Base-by-base conservation (phyloP, 2,888 invertebrate species). In the Catocala nupta region DNA sequence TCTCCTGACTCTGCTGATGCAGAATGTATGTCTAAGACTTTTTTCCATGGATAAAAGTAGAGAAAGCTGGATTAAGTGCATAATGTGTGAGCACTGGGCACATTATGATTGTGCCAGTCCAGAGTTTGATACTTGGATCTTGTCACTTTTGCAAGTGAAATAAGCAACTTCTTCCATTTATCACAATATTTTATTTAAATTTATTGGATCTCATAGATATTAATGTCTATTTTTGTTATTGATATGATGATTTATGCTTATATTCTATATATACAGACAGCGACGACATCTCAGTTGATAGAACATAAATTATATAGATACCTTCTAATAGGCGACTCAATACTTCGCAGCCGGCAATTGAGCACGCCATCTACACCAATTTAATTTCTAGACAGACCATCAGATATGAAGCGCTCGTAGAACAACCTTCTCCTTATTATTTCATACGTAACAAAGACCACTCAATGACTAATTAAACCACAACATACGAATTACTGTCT, bases 71-170 rank as follows among this genome's bases (percentile, higher is more conserved):
- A 54, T 61, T 50, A 54, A 57, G 50, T 58, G 59, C 61, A 56
- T 61, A 39, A 61, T 57, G 65, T 61, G 55, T 42, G 49, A 11
- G n/a, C 25, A 49, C 11, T 56, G 42, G 56, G 56, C 42, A 16
- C 56, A 66, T 56, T 43, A 53, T 63, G 63, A 55, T 63, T 66
- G 66, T 59, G 56, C 59, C 62, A 61, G 61, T 62, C 58, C 52
- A 55, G 50, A 49, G 51, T 57, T 62, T 57, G 43, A 53, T 53
- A 53, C 43, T 39, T 60, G 39, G 50, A 55, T 55, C 45, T n/a
- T 68, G 68, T 64, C 64, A 68, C 56, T 68, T 62, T 53, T 68
- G 64, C 68, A 68, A 64, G 54, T 62, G 39, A 57, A 59, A 43
- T 59, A 50, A 33, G 53, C 50, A 55, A 59, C 56, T 55, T 55